Percentiles rank a stretch among this genome's conserved stretches.
Conservation (phyloP, 2,113 vertebrate genomes). For the Triplophysa siluroides region DNA sequence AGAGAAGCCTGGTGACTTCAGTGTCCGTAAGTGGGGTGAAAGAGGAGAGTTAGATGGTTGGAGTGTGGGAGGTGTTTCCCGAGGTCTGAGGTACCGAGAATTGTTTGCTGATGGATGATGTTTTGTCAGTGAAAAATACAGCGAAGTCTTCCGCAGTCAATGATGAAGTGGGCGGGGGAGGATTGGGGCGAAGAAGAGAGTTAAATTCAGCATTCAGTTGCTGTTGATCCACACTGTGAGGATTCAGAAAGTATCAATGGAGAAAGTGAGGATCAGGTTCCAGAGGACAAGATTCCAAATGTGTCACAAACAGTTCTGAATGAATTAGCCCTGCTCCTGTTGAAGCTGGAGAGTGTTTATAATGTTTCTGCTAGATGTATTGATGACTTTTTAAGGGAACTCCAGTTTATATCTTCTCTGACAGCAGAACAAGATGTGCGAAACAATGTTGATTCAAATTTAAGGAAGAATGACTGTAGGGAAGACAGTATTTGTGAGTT, state of each 20-base stretch:
- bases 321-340: conserved; percentile 14
- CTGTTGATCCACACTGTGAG: not conserved
- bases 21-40: no score
- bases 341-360: conserved; percentile 27
- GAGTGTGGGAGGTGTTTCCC: no score
- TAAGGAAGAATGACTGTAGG: not conserved
- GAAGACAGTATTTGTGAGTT: not conserved
- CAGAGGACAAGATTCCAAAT: not conserved
- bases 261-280: conserved; percentile 43
- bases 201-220: no score
- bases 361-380: conserved; percentile 42
- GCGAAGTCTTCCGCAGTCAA: no score
- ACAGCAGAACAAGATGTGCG: conserved; percentile 19
- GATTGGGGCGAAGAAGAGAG: no score
- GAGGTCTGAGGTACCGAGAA: no score
- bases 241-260: conserved; percentile 14
- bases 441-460: conserved; percentile 19
- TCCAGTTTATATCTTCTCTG: conserved; percentile 48
- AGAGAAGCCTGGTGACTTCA: no score
- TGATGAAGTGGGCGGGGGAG: no score
- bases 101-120: no score
- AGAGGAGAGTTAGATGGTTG: no score
- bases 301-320: not conserved
- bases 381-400: conserved; percentile 46
- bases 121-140: no score